phyloP scores from a whole-genome alignment of 1,140 invertebrate species.

The Lordiphosa stackelbergi region DNA sequence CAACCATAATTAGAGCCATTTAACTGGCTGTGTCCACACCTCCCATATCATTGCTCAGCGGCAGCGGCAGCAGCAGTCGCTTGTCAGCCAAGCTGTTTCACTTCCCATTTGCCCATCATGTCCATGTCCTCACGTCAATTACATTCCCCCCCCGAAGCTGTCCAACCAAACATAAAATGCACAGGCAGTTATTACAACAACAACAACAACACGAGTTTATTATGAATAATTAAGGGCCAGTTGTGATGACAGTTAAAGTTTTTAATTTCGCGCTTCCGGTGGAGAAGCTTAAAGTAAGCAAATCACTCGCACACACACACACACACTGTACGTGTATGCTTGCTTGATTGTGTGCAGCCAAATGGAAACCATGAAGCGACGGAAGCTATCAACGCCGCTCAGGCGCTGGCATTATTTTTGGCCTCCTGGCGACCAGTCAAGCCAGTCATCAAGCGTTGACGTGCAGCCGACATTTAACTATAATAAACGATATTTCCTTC shows the following conservation, averaged over 20 bases:
- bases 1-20: too few species aligned
- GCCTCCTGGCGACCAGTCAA: slow-evolving; percentile 24
- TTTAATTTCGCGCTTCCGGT: slow-evolving; percentile 30
- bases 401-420: slow-evolving; percentile 13
- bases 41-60: too few species aligned
- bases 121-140: slow-evolving; percentile 7
- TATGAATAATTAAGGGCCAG: slow-evolving; percentile 21
- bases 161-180: slow-evolving; percentile 14
- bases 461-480: slow-evolving; percentile 63
- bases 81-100: slow-evolving; percentile 44
- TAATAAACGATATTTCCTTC: slow-evolving; percentile 65
- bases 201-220: slow-evolving; percentile 9
- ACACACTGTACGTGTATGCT: too few species aligned
- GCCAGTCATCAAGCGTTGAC: slow-evolving; percentile 35
- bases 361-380: slow-evolving; percentile 53
- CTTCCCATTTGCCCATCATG: slow-evolving; percentile 9
- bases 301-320: too few species aligned
- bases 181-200: slow-evolving; percentile 9
- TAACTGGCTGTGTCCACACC: too few species aligned
- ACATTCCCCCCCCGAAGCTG: slow-evolving; percentile 5
- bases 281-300: too few species aligned
- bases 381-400: slow-evolving; percentile 49
- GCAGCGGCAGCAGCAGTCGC: too few species aligned
- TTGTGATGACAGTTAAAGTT: slow-evolving; percentile 42
- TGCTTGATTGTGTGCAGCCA: slow-evolving; percentile 32